Evolutionary conservation across 2,888 invertebrate species (phyloP).

Genomic region (Pogonocherus hispidulus): DNA sequence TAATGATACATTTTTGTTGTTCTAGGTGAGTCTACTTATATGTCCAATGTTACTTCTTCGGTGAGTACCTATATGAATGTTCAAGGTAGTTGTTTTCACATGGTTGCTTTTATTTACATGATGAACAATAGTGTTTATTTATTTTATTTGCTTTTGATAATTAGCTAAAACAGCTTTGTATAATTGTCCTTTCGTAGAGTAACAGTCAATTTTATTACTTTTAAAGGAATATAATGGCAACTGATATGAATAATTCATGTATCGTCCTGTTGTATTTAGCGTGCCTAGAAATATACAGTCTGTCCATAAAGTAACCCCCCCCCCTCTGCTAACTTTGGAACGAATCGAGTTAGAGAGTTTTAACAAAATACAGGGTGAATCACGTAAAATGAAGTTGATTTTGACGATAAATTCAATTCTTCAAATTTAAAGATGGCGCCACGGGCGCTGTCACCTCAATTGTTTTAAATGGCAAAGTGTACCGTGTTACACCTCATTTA

Average conservation of each 20-base stretch:
- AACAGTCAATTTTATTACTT: background rate
- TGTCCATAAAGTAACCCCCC: too few relatives aligned
- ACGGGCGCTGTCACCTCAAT: too few relatives aligned
- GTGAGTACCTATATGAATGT: constrained; percentile 3
- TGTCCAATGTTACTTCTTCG: background rate
- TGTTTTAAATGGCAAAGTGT: too few relatives aligned
- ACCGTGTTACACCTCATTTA: too few relatives aligned
- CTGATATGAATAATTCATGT: background rate
- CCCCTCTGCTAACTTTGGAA: too few relatives aligned
- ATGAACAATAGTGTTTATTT: background rate
- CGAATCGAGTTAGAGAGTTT: too few relatives aligned
- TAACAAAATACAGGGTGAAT: too few relatives aligned
- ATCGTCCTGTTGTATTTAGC: background rate
- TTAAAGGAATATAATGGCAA: background rate
- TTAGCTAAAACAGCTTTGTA: background rate
- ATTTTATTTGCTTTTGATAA: background rate
- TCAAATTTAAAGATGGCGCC: too few relatives aligned
- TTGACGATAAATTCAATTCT: too few relatives aligned
- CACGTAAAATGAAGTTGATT: too few relatives aligned
- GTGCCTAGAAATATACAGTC: too few relatives aligned
- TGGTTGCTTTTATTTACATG: background rate
- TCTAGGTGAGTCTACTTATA: constrained; percentile 14
- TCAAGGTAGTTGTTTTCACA: background rate
- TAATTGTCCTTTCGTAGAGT: background rate
- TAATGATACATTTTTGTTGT: background rate